These are phyloP conservation scores for Dicyrtoma fusca DNA, from an alignment of 2,888 invertebrate species.

Conservation along the genomic window DNA sequence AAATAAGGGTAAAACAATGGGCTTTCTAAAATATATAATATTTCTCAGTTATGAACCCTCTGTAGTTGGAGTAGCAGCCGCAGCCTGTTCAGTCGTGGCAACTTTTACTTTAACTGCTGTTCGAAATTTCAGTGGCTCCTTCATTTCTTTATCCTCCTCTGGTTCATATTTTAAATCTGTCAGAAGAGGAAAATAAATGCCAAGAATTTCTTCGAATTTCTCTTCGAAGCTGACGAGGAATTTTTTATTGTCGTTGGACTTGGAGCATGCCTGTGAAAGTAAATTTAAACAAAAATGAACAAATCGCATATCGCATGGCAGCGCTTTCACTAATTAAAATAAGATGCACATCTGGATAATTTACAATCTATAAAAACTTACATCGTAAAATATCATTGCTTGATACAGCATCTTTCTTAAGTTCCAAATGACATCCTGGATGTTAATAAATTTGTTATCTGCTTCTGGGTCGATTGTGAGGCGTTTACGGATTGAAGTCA, in stretches of 20 bases:
- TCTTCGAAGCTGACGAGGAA: constrained; percentile 17
- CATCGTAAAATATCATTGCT: constrained; percentile 41
- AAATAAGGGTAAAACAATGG: too few relatives aligned
- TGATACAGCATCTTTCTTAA: constrained; percentile 44
- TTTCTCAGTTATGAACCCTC: too few relatives aligned
- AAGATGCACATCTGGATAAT: too few relatives aligned
- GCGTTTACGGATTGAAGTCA: constrained; percentile 41
- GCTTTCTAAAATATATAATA: too few relatives aligned
- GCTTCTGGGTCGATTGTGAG: constrained; percentile 11
- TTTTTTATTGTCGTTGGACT: constrained; percentile 26
- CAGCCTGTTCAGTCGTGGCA: too few relatives aligned
- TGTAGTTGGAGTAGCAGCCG: too few relatives aligned
- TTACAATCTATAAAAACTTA: constrained; percentile 19
- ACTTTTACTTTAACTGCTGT: too few relatives aligned
- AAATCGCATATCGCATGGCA: too few relatives aligned
- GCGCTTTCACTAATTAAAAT: too few relatives aligned
- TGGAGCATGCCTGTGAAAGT: constrained; percentile 25
- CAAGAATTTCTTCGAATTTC: constrained; percentile 13
- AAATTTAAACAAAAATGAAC: too few relatives aligned
- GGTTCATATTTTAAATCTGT: constrained; percentile 23
- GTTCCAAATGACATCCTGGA: constrained; percentile 35
- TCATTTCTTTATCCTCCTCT: background rate
- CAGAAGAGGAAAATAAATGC: background rate
- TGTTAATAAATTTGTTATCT: constrained; percentile 4
- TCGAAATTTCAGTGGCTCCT: background rate